Base-by-base conservation (phyloP, 1,140 invertebrate species). In the Drosophila arawakana region DNA sequence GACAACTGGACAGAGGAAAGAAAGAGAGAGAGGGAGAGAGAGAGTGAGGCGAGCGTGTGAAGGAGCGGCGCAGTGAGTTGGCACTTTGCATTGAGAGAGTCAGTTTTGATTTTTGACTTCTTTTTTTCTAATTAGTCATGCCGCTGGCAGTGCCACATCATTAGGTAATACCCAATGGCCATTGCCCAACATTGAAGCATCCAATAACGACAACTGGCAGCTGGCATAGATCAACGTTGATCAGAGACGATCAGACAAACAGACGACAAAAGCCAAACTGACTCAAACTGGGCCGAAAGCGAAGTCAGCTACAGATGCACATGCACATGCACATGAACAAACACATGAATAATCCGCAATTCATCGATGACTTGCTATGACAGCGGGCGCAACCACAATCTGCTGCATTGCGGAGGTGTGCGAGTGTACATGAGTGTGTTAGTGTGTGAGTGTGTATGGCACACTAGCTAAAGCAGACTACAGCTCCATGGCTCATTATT, bases 401-500 rank as follows among this genome's bases (percentile, higher is more conserved):
- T 13, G 60, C 58, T 58, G 55, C 47, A 39, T 68, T 76, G 81
- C 78, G 73, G 61, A 70, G 76, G 76, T 76, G 70, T 68, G 50
- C 52, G 62, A 13, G 25, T 37, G 70, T 68, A 46, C 52, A 54
- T 15, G 25, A 35, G 46, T 18, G 37, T 59, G 55, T 44, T 7
- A 30, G 11, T 34, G 54, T 44, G 55, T 43, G 39, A 25, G 30
- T 25, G 43, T 61, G 58, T 58, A 43, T 60, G 60, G 44, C 30
- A 61, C 13, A 39, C 30, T 35, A n/a, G 18, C 41, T 2, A 25
- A 30, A 18, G 13, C 7, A 21, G n/a, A 34, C 75, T 63, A 61
- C 78, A 71, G 78, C 71, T 80, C 75, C 75, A 75, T 76, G 73
- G 80, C 83, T 88, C 83, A 88, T 88, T 88, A 88, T 88, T 88